Evolutionary conservation across 23 tunicate species (phyloP).

Genomic region (Ciona savignyi): DNA sequence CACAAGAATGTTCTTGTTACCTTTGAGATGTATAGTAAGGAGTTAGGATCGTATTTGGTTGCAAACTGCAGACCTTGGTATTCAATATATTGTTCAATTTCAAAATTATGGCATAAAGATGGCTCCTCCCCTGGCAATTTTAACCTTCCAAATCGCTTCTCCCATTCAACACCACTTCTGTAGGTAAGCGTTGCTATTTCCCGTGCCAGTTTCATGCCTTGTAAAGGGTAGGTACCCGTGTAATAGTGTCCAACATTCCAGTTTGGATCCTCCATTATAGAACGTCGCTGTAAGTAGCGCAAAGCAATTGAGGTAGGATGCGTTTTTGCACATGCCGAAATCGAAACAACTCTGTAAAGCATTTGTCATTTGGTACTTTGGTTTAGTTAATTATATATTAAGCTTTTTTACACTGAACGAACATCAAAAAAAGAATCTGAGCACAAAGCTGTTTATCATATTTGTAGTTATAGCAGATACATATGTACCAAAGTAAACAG

Average conservation of each 20-base stretch:
- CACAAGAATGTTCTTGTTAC: too few relatives aligned
- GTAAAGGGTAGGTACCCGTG: constrained; percentile 53
- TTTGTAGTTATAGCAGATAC: too few relatives aligned
- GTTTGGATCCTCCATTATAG: constrained; percentile 83
- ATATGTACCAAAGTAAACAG: too few relatives aligned
- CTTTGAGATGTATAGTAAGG: constrained; percentile 73
- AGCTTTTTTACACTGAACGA: too few relatives aligned
- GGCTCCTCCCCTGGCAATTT: constrained; percentile 43
- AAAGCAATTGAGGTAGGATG: constrained; percentile 73
- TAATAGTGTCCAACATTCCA: constrained; percentile 92
- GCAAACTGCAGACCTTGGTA: constrained; percentile 88
- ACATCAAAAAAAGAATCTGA: too few relatives aligned
- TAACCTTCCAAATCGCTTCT: constrained; percentile 53
- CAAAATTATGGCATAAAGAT: constrained; percentile 73
- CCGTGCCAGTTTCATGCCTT: constrained; percentile 85
- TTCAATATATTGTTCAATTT: constrained; percentile 89
- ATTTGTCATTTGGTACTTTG: too few relatives aligned
- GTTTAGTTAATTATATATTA: too few relatives aligned
- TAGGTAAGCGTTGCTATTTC: constrained; percentile 86
- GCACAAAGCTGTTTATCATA: too few relatives aligned
- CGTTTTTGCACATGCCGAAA: constrained; percentile 66
- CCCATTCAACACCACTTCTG: constrained; percentile 80
- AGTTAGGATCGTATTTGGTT: constrained; percentile 84
- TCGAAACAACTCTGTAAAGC: constrained; percentile 49
- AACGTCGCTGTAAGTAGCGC: constrained; percentile 78